Evolutionary conservation across 37 sponge, comb jelly and placozoan species (phyloP), one percentile per base, ranked within the genome.

Genomic region (Petrosia ficiformis): DNA sequence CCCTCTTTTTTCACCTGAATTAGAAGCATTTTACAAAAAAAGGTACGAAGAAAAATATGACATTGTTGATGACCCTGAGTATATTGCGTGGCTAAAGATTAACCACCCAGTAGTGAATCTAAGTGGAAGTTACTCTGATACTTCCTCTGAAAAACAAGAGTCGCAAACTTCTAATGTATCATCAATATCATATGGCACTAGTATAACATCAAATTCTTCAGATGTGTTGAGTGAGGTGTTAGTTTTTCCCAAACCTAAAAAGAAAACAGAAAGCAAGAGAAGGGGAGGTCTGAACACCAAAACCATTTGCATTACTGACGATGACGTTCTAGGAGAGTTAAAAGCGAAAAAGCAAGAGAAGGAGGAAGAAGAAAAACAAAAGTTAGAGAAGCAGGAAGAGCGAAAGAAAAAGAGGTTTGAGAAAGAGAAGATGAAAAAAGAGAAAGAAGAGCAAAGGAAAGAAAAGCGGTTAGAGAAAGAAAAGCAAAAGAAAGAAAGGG

Each of bases 301-400:
- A 54, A 65, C 76, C 33, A 70, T 80, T 24, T 86, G 87, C 42
- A 80, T 80, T 35, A 86, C 87, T 41, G 85, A 85, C 37, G 8
- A 0, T 73, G 58, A 65, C 10, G 73, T 84, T 40, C 57, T 73
- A 28, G 69, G 67, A 39, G 65, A 52, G 40, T 22, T 80, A 26
- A 80, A 80, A 32, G 65, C 80, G 37, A 40, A 79, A 2, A 42
- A 79, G 36, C 58, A 28, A 21, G 70, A 68, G 59, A 79, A 68
- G 59, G 25, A 31, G 37, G 54, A 59, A 70, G 25, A 32, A n/a
- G 63, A 61, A 61, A 5, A 11, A 61, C 28, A 26, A 11, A 61
- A 61, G 63, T 5, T 5, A n/a, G 63, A 11, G 6, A 61, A 22
- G 63, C 25, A 61, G n/a, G 5, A 61, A 61, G 63, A 61, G 63